Conservation (phyloP, 2,888 invertebrate genomes). For the Encarsia formosa region DNA sequence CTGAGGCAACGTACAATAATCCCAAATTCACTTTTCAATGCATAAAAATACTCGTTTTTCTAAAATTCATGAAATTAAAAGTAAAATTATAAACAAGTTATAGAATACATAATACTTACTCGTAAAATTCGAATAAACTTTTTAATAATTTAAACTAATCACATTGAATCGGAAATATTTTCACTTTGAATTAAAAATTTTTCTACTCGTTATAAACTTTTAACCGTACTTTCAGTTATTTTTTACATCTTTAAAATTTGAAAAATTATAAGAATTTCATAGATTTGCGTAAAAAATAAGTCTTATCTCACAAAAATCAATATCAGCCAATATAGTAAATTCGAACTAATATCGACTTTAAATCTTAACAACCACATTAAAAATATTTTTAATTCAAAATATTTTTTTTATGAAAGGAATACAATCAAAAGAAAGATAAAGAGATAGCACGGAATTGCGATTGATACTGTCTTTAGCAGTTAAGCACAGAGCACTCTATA, state of each 20-base stretch:
- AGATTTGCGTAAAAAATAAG: too few relatives aligned
- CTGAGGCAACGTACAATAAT: not conserved
- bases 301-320: too few relatives aligned
- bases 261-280: not conserved
- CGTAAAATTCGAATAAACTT: not conserved
- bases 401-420: conserved; percentile 3
- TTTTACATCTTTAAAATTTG: not conserved
- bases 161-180: too few relatives aligned
- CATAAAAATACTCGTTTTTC: not conserved
- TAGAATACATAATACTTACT: not conserved
- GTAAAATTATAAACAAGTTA: not conserved
- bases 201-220: too few relatives aligned
- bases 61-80: not conserved
- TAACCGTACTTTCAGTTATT: too few relatives aligned
- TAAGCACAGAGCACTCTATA: conserved; percentile 1
- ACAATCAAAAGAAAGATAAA: conserved; percentile 8
- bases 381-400: too few relatives aligned
- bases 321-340: too few relatives aligned
- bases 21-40: not conserved
- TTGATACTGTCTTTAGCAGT: conserved; percentile 17
- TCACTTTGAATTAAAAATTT: too few relatives aligned
- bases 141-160: too few relatives aligned
- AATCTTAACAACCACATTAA: too few relatives aligned
- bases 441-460: conserved; percentile 13
- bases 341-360: too few relatives aligned